Evolutionary conservation across 2,888 invertebrate genomes (phyloP).

Genomic region (Pherbina coryleti): DNA sequence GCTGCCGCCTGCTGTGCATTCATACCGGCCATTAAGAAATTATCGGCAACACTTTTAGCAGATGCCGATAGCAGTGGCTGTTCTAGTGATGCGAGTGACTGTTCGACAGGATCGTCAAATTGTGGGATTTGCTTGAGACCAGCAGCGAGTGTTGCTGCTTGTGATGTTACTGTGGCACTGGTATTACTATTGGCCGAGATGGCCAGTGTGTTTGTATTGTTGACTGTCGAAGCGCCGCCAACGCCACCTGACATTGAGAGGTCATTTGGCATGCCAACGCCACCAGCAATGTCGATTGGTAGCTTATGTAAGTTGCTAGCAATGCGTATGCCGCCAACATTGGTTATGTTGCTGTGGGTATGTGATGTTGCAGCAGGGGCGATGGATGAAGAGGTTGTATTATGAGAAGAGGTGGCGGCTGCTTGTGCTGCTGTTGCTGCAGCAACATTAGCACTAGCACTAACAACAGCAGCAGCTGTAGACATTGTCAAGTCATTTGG

Average conservation of each 20-base stretch:
- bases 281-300: conserved; percentile 53
- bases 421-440: conserved; percentile 48
- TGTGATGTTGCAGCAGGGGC: conserved; percentile 46
- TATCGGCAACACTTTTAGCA: conserved; percentile 57
- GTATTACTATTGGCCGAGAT: conserved; percentile 38
- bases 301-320: conserved; percentile 67
- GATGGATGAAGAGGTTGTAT: conserved; percentile 46
- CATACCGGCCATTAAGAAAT: conserved; percentile 68
- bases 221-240: conserved; percentile 1
- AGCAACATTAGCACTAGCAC: conserved; percentile 39
- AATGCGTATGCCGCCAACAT: conserved; percentile 64
- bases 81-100: conserved; percentile 79
- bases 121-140: conserved; percentile 68
- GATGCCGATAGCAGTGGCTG: conserved; percentile 71
- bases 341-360: conserved; percentile 44
- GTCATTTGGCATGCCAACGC: conserved; percentile 30
- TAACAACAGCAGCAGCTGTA: conserved; percentile 47
- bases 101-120: conserved; percentile 79
- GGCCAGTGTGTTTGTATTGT: conserved; percentile 43
- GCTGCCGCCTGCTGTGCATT: conserved; percentile 68
- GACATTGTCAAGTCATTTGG: conserved; percentile 61
- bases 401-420: conserved; percentile 45
- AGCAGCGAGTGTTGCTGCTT: conserved; percentile 56
- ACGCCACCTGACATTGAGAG: conserved; percentile 27
- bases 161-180: conserved; percentile 47